Conservation (phyloP, 2,797 vertebrate genomes). For the Smutsia gigantea region DNA sequence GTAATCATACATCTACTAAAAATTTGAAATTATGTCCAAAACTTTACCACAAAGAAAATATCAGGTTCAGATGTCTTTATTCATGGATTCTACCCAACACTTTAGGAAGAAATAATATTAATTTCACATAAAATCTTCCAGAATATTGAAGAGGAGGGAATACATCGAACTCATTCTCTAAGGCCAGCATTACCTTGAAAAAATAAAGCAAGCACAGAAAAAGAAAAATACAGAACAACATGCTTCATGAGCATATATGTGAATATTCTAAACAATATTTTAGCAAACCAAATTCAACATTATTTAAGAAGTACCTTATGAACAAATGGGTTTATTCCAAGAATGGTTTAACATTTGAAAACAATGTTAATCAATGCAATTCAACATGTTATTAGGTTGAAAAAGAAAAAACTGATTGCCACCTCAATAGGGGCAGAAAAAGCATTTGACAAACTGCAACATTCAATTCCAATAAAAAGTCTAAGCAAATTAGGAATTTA, state of each 20-base stretch:
- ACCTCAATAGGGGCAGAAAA: background rate
- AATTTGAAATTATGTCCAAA: background rate
- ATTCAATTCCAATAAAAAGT: background rate
- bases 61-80: background rate
- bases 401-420: background rate
- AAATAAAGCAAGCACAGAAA: background rate
- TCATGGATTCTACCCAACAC: background rate
- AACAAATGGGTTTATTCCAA: background rate
- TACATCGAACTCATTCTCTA: background rate
- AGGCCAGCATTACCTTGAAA: background rate
- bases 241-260: background rate
- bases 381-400: background rate
- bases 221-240: background rate
- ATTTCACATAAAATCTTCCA: background rate
- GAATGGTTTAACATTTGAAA: background rate
- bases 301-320: background rate
- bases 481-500: background rate
- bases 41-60: background rate
- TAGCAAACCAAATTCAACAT: background rate
- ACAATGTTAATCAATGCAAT: background rate
- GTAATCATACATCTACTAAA: background rate
- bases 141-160: background rate
- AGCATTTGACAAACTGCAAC: background rate
- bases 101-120: no score
- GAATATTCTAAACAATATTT: conserved; percentile 24